phyloP scores from a whole-genome alignment of 92 coral and sea anemone genomes.

The Parazoanthus darwini region DNA sequence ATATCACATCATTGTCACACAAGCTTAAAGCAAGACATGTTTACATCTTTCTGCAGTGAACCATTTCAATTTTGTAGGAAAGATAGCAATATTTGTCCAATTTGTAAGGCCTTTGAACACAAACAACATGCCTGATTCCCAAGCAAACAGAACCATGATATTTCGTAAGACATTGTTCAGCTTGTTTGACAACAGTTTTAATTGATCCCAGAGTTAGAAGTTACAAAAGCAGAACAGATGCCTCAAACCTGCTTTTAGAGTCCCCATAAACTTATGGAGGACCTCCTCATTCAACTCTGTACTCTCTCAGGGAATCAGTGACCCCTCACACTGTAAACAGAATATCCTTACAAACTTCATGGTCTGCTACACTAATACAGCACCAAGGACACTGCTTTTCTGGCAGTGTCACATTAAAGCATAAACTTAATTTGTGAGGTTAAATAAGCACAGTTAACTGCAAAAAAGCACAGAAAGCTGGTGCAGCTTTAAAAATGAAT shows the following conservation, averaged over 20 bases:
- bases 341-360: background rate
- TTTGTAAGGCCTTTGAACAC: background rate
- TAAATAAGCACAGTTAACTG: background rate
- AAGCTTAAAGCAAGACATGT: background rate
- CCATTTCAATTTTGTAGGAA: background rate
- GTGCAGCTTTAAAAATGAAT: constrained; percentile 9
- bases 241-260: constrained; percentile 38
- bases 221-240: constrained; percentile 32
- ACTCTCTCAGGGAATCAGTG: constrained; percentile 7
- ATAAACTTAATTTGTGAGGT: background rate
- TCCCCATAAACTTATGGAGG: constrained; percentile 18
- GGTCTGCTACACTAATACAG: background rate
- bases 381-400: background rate
- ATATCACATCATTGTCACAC: background rate
- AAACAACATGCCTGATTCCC: background rate
- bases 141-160: constrained; percentile 6
- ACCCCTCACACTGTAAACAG: constrained; percentile 22
- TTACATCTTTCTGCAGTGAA: background rate
- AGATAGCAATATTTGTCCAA: background rate
- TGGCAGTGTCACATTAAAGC: background rate
- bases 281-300: background rate
- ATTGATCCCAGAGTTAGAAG: constrained; percentile 24
- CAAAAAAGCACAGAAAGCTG: background rate
- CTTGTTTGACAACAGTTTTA: background rate
- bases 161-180: background rate